These are phyloP conservation scores for Helicoverpa armigera DNA, from an alignment of 1,140 invertebrate species.

Conservation along the genomic window DNA sequence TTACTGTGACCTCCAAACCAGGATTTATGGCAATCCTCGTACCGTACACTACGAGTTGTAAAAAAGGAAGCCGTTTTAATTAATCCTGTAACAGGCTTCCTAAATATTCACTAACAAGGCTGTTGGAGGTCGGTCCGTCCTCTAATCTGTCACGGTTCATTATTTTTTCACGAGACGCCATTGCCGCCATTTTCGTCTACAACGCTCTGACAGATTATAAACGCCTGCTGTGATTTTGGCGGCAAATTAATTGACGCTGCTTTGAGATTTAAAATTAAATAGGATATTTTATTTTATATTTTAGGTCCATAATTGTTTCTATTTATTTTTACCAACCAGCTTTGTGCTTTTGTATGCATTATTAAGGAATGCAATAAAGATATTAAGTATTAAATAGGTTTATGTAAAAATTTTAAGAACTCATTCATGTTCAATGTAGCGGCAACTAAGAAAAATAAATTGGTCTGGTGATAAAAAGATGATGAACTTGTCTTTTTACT, in stretches of 20 bases:
- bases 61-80: not conserved
- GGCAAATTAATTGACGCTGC: not conserved
- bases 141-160: conserved; percentile 16
- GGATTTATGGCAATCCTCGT: not conserved
- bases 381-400: no score
- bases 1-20: not conserved
- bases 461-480: no score
- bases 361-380: no score
- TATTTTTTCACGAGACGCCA: conserved; percentile 15
- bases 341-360: no score
- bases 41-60: not conserved
- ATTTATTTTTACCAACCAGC: no score
- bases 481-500: no score
- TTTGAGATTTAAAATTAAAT: not conserved
- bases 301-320: no score
- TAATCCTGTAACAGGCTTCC: not conserved
- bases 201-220: not conserved
- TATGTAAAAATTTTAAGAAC: no score
- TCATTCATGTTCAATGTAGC: no score
- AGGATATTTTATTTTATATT: no score
- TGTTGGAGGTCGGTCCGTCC: not conserved
- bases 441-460: no score
- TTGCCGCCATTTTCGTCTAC: not conserved
- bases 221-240: not conserved
- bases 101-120: conserved; percentile 11